A percentile compares a stretch with the other conserved stretches of the same genome.
phyloP scores from a whole-genome alignment of 2,113 vertebrate genomes.

The Lophotis ruficrista region DNA sequence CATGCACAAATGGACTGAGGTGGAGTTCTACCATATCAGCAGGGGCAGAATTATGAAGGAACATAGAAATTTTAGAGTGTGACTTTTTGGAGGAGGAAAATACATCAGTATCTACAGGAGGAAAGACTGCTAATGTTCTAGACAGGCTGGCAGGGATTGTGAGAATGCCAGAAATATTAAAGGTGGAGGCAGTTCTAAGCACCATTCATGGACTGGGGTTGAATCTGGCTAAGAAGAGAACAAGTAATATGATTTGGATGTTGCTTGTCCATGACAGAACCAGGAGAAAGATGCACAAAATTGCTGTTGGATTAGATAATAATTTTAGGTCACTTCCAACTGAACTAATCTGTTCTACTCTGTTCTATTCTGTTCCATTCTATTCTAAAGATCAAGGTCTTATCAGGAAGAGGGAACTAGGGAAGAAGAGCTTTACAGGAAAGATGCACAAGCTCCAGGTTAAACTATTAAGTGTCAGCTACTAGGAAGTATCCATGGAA shows the following conservation, averaged over 20 bases:
- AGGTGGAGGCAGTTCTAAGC: background rate
- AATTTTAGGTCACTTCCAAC: background rate
- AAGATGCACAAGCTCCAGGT: background rate
- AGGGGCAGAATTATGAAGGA: background rate
- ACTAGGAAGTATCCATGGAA: background rate
- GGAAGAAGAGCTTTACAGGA: background rate
- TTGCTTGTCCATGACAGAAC: background rate
- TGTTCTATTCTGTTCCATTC: background rate
- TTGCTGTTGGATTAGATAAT: background rate
- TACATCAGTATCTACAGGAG: background rate
- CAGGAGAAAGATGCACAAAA: background rate
- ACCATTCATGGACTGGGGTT: background rate
- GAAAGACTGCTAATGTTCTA: background rate
- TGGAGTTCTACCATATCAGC: background rate
- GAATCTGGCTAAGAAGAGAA: background rate
- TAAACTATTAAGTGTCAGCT: background rate
- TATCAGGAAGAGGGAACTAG: background rate
- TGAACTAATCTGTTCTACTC: background rate
- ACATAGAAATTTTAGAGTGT: background rate
- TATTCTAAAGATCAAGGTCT: background rate
- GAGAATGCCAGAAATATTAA: background rate
- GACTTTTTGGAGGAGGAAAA: background rate
- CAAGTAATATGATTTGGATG: background rate
- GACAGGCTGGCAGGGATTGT: rapidly evolving
- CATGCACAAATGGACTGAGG: background rate